These are phyloP conservation scores for Chloroceryle inda DNA, from an alignment of 2,797 vertebrate genomes.

Conservation along the genomic window DNA sequence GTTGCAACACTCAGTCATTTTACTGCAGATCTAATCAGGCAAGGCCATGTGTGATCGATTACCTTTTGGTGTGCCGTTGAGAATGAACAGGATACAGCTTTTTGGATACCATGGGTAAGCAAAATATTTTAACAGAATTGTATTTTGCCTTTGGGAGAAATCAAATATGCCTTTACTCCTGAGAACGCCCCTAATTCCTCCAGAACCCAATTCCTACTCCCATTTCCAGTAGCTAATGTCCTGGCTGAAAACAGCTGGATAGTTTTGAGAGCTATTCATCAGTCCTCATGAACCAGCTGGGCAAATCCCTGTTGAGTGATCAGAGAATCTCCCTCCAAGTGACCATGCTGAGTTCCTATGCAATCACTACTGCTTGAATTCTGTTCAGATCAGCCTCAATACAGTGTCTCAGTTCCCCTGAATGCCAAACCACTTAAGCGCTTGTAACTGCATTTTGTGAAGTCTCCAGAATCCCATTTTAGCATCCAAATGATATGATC, in stretches of 20 bases:
- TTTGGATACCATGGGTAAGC: not conserved
- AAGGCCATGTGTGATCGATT: not conserved
- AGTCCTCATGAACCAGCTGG: not conserved
- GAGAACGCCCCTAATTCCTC: not conserved
- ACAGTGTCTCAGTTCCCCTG: not conserved
- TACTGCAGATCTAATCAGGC: conserved; percentile 38
- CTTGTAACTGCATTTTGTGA: not conserved
- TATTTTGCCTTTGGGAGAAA: conserved; percentile 18
- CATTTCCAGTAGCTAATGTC: not conserved
- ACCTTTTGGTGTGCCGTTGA: not conserved
- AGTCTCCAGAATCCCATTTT: not conserved
- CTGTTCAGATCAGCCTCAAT: not conserved
- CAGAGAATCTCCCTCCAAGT: not conserved
- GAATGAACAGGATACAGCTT: not conserved
- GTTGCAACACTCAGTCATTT: conserved; percentile 77
- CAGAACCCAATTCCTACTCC: not conserved
- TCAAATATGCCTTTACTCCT: not conserved
- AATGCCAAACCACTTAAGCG: not conserved
- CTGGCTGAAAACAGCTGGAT: not conserved
- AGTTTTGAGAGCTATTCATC: not conserved
- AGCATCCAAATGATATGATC: not conserved
- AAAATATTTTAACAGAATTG: not conserved
- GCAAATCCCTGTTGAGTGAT: not conserved
- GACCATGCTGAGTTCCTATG: not conserved
- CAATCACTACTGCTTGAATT: not conserved